These are phyloP conservation scores for Heliconius hortense DNA, from an alignment of 2,888 invertebrate species.

Conservation along the genomic window DNA sequence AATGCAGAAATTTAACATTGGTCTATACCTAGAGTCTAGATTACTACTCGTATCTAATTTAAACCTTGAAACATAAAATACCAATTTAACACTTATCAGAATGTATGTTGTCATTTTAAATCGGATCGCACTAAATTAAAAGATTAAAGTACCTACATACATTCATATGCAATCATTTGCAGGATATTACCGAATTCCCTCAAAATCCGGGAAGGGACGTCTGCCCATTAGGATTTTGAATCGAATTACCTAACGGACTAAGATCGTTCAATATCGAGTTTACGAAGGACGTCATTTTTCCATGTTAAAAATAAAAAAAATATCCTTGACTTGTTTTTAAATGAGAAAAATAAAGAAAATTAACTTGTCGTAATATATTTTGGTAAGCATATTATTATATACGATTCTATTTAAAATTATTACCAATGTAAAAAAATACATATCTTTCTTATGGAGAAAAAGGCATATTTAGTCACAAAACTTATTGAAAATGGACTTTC, in stretches of 20 bases:
- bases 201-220: constrained; percentile 47
- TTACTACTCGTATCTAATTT: background rate
- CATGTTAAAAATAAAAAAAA: background rate
- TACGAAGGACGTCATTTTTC: background rate
- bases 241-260: constrained; percentile 50
- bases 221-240: constrained; percentile 57
- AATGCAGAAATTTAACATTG: background rate
- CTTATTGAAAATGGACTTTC: too few species aligned
- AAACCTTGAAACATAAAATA: background rate
- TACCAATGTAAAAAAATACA: too few species aligned
- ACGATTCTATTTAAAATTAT: background rate
- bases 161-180: constrained; percentile 45
- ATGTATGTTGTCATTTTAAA: background rate
- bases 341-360: background rate
- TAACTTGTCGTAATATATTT: background rate
- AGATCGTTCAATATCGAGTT: constrained; percentile 47
- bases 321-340: background rate
- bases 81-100: background rate
- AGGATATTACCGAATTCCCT: constrained; percentile 53
- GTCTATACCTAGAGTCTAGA: background rate
- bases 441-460: too few species aligned
- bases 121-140: constrained; percentile 8
- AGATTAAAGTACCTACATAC: constrained; percentile 29
- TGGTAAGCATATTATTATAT: background rate
- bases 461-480: too few species aligned